Percentiles rank a stretch among this genome's conserved stretches.
These are phyloP conservation scores for Nixonia krombeini DNA, from an alignment of 1,140 invertebrate genomes.

Conservation along the genomic window DNA sequence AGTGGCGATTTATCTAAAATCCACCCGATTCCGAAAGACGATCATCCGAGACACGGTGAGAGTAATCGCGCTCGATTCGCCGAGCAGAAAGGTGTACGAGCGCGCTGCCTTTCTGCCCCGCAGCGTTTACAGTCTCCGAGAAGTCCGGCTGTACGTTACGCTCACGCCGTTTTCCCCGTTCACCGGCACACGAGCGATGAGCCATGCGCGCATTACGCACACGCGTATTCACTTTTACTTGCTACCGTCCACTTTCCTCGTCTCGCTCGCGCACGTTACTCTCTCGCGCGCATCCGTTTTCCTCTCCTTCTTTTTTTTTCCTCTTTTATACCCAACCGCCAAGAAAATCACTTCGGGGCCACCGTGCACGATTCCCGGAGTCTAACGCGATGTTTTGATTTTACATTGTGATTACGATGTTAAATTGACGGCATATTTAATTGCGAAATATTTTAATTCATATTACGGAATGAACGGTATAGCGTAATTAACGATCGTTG, in stretches of 20 bases:
- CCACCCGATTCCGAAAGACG: constrained; percentile 4
- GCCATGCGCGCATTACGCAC: constrained; percentile 33
- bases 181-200: constrained; percentile 10
- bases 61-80: constrained; percentile 32
- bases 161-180: constrained; percentile 25
- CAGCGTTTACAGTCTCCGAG: constrained; percentile 27
- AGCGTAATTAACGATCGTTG: no score
- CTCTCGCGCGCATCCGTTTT: constrained; percentile 3
- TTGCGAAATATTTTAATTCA: no score
- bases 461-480: no score
- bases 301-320: constrained; percentile 27
- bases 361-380: no score
- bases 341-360: not conserved
- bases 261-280: constrained; percentile 1
- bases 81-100: constrained; percentile 7
- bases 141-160: constrained; percentile 33
- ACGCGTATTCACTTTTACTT: constrained; percentile 42
- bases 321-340: no score
- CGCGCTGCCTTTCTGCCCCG: constrained; percentile 42
- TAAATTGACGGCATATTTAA: no score
- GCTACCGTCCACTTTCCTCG: constrained; percentile 27
- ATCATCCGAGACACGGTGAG: constrained; percentile 23
- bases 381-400: no score
- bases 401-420: not conserved
- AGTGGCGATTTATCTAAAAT: constrained; percentile 31